Evolutionary conservation across 2,113 vertebrate species (phyloP).

Genomic region (Cebidichthys violaceus): DNA sequence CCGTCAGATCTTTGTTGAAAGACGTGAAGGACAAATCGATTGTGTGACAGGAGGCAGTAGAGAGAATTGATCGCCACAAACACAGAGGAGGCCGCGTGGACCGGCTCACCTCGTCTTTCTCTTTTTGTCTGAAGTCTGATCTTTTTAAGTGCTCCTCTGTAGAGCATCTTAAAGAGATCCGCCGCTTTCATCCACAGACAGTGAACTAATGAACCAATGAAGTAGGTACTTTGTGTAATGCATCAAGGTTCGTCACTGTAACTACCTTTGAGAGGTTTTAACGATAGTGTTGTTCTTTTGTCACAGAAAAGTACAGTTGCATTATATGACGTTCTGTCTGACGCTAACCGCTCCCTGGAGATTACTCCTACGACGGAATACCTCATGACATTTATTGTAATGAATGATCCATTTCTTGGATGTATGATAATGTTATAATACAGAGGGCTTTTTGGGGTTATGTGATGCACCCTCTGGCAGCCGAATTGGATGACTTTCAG

Average conservation of each 20-base stretch:
- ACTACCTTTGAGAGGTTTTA: background rate
- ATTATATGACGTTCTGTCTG: constrained; percentile 7
- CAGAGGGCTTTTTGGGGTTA: constrained; percentile 10
- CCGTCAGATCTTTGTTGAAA: constrained; percentile 3
- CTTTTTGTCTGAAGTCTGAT: constrained; percentile 7
- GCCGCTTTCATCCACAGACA: constrained; percentile 7
- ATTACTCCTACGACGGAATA: constrained; percentile 27
- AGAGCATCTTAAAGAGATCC: background rate
- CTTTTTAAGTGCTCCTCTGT: constrained; percentile 5
- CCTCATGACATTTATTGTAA: constrained; percentile 36
- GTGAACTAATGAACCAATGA: constrained; percentile 10
- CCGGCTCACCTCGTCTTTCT: background rate
- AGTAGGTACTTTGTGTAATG: background rate
- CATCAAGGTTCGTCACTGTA: background rate
- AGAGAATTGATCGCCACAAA: constrained; percentile 2
- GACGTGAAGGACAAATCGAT: constrained; percentile 36
- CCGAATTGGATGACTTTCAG: constrained; percentile 9
- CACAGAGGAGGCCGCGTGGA: background rate
- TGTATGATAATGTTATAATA: constrained; percentile 25
- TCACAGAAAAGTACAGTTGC: background rate
- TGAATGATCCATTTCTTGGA: constrained; percentile 46
- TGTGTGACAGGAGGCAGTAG: background rate
- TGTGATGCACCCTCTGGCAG: constrained; percentile 28
- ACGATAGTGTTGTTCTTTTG: background rate
- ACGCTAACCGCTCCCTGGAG: background rate